These are phyloP conservation scores for Tyria jacobaeae DNA, from an alignment of 2,888 invertebrate species.

Conservation along the genomic window DNA sequence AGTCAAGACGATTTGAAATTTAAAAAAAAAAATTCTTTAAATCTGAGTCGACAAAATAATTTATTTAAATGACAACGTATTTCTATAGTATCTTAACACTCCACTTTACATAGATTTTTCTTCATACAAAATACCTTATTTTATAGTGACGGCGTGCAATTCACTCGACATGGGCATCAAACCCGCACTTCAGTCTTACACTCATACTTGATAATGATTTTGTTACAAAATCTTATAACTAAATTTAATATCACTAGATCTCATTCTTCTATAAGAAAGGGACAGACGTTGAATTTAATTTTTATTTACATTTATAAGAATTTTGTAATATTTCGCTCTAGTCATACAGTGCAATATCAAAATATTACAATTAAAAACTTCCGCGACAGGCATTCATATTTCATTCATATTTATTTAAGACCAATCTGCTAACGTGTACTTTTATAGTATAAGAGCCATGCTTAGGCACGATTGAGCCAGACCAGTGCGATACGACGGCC, in stretches of 20 bases:
- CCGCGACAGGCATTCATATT: too few relatives aligned
- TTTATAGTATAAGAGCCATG: too few relatives aligned
- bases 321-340: too few relatives aligned
- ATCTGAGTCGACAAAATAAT: constrained; percentile 3
- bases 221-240: background rate
- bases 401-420: background rate
- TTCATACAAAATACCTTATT: constrained; percentile 2
- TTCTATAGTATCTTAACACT: constrained; percentile 5
- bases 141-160: constrained; percentile 1
- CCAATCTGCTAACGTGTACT: too few relatives aligned
- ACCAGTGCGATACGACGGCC: too few relatives aligned
- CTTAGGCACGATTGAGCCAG: too few relatives aligned
- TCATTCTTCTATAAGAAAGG: constrained; percentile 1
- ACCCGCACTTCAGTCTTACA: constrained; percentile 18
- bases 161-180: constrained; percentile 7
- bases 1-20: too few relatives aligned
- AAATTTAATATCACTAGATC: constrained; percentile 2
- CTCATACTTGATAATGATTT: background rate
- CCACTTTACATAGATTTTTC: constrained; percentile 3
- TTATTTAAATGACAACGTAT: constrained; percentile 12
- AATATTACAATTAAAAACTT: background rate
- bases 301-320: background rate
- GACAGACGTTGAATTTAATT: background rate
- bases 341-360: background rate
- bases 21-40: too few relatives aligned